These are phyloP conservation scores for Parapsyche elsis DNA, from an alignment of 1,140 invertebrate species.

Conservation along the genomic window DNA sequence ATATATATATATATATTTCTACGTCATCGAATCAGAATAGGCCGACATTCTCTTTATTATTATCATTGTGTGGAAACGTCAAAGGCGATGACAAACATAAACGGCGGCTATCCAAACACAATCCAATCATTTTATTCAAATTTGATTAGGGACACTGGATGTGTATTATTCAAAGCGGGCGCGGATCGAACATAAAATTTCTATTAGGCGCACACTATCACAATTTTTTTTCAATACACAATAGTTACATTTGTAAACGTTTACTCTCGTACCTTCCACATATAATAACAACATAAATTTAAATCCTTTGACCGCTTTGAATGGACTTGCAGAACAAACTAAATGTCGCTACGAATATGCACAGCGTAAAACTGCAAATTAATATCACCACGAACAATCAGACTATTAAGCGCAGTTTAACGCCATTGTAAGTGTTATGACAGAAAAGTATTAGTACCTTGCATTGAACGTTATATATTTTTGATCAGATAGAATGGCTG, in stretches of 20 bases:
- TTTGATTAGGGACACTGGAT: constrained; percentile 42
- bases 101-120: constrained; percentile 48
- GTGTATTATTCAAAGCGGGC: constrained; percentile 9
- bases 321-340: not conserved
- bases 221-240: not conserved
- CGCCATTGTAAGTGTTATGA: not conserved
- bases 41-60: constrained; percentile 39
- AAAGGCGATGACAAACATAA: constrained; percentile 51
- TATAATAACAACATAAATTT: not conserved
- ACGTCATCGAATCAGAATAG: constrained; percentile 6
- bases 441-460: not conserved
- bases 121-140: constrained; percentile 56
- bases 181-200: constrained; percentile 21
- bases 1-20: constrained; percentile 18
- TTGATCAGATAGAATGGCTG: too few relatives aligned
- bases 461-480: too few relatives aligned
- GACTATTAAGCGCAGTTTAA: constrained; percentile 9
- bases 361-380: not conserved
- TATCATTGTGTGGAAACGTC: constrained; percentile 52
- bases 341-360: not conserved
- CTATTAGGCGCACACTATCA: not conserved
- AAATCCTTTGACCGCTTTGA: not conserved
- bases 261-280: not conserved
- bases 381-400: not conserved
- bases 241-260: not conserved